Percentiles rank a stretch among this genome's conserved stretches.
These are phyloP conservation scores for Acanthisitta chloris DNA, from an alignment of 2,113 vertebrate genomes.

Conservation along the genomic window DNA sequence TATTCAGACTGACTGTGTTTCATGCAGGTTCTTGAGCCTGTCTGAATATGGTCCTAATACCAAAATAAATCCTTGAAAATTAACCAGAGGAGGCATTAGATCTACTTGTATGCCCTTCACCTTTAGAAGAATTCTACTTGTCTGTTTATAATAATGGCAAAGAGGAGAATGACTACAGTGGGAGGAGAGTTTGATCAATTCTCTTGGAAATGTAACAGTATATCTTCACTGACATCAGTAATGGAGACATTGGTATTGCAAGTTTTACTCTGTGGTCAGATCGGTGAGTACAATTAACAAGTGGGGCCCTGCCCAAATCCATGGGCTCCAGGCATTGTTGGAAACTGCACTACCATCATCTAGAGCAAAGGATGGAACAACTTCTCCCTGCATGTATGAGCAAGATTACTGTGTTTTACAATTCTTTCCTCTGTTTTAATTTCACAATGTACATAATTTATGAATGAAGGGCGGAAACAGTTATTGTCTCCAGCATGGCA, in stretches of 20 bases:
- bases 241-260: not conserved
- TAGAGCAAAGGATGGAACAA: not conserved
- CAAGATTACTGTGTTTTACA: not conserved
- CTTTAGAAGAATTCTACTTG: not conserved
- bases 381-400: not conserved
- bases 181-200: not conserved
- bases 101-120: not conserved
- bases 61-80: not conserved
- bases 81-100: not conserved
- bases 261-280: not conserved
- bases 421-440: not conserved
- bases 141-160: not conserved
- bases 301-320: not conserved
- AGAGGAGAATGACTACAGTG: not conserved
- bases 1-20: not conserved
- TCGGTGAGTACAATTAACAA: not conserved
- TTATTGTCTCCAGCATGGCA: not conserved
- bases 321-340: not conserved
- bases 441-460: not conserved
- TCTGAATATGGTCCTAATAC: not conserved
- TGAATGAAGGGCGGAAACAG: not conserved
- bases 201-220: accelerated
- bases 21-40: not conserved
- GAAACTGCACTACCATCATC: not conserved
- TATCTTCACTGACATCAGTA: not conserved